These are phyloP conservation scores for Microctenopoma stevenorrisi DNA, from an alignment of 2,797 vertebrate species.

Conservation along the genomic window DNA sequence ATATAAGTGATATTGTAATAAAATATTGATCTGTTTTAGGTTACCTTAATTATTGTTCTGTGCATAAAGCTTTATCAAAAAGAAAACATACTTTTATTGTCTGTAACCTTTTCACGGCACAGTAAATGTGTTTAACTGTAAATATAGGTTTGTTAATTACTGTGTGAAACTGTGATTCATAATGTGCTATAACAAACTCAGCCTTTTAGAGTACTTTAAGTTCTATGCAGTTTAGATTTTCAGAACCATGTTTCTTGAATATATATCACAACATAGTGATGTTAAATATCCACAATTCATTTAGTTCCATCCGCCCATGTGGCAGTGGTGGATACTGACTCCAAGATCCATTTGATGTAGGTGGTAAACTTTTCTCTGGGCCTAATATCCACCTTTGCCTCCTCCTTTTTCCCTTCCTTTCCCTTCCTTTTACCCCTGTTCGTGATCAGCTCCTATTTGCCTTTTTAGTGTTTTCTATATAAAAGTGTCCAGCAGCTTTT, in stretches of 20 bases:
- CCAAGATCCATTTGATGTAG: too few species aligned
- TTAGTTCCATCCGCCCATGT: not conserved
- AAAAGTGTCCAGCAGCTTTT: constrained; percentile 79
- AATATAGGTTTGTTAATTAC: not conserved
- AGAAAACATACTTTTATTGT: too few species aligned
- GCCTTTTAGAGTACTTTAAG: too few species aligned
- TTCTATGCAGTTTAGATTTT: too few species aligned
- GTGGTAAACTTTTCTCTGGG: not conserved
- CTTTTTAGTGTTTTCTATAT: constrained; percentile 84
- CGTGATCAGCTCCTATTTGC: constrained; percentile 84
- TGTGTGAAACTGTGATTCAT: too few species aligned
- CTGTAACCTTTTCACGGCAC: not conserved
- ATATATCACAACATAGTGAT: not conserved
- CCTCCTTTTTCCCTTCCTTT: constrained; percentile 3
- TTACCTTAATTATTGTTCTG: not conserved
- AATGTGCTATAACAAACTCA: too few species aligned
- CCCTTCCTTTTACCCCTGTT: constrained; percentile 63
- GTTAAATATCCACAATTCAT: not conserved
- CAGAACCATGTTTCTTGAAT: too few species aligned
- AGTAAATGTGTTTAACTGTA: not conserved
- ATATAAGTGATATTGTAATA: not conserved
- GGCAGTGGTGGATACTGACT: too few species aligned
- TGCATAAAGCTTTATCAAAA: not conserved
- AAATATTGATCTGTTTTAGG: too few species aligned
- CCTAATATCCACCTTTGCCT: not conserved